Evolutionary conservation across 2,797 vertebrate species (phyloP).

Genomic region (Cheirogaleus major): DNA sequence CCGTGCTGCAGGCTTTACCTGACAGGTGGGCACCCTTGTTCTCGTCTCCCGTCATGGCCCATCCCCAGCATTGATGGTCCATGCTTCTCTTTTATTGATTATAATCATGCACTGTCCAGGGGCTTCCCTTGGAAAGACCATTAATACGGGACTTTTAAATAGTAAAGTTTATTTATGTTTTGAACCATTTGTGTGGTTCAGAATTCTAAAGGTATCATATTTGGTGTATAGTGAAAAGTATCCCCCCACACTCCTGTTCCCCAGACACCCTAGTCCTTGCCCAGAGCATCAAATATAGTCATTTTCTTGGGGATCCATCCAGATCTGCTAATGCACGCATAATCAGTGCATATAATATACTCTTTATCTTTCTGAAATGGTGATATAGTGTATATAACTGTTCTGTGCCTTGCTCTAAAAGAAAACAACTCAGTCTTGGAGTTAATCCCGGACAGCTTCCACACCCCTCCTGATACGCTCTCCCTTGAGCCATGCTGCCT

Average conservation of each 20-base stretch:
- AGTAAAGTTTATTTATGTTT: background rate
- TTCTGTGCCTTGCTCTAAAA: background rate
- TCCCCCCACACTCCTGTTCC: background rate
- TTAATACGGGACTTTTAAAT: background rate
- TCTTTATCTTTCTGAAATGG: background rate
- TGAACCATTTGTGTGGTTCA: background rate
- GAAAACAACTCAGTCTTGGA: background rate
- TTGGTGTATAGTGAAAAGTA: background rate
- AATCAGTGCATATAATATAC: background rate
- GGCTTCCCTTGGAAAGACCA: background rate
- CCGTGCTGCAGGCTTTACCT: conserved; percentile 96
- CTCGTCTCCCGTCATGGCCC: rapidly evolving
- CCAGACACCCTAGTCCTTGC: background rate
- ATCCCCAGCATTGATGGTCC: background rate
- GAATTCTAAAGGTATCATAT: background rate
- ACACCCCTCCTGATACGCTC: background rate
- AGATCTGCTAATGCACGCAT: background rate
- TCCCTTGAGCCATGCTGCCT: rapidly evolving
- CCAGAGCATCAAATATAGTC: background rate
- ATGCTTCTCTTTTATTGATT: background rate
- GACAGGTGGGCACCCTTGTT: conserved; percentile 91
- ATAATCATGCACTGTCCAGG: rapidly evolving
- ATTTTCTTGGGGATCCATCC: background rate
- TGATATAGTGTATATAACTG: no score
- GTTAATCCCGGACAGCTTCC: background rate